Conservation (phyloP, 2,797 vertebrate genomes). For the Pteropus rufus region DNA sequence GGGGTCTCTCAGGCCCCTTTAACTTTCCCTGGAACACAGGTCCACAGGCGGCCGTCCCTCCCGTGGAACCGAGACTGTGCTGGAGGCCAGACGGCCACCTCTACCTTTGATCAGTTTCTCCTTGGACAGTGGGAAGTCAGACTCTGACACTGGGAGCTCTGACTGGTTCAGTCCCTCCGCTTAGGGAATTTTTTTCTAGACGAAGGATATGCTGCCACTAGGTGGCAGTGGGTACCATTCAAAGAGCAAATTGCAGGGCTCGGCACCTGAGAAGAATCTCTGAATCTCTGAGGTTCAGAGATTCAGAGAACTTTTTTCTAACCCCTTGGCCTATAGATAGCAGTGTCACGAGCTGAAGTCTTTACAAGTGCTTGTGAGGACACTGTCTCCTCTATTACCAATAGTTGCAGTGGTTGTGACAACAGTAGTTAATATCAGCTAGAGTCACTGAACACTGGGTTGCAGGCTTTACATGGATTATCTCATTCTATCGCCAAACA, state of each 20-base stretch:
- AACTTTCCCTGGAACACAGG: neutral
- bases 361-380: neutral
- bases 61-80: neutral
- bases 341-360: neutral
- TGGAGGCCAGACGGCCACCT: neutral
- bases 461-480: neutral
- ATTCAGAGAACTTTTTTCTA: neutral
- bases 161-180: accelerated
- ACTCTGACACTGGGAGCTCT: neutral
- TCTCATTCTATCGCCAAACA: neutral
- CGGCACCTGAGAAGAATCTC: neutral
- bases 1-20: neutral
- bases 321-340: neutral
- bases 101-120: neutral
- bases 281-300: neutral
- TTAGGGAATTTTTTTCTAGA: neutral
- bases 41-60: neutral
- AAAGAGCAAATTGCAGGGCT: neutral
- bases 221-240: conserved; percentile 27
- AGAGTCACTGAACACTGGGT: neutral
- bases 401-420: no score
- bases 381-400: neutral
- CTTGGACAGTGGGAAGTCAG: neutral
- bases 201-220: conserved; percentile 44
- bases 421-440: neutral